phyloP scores from a whole-genome alignment of 1,140 invertebrate species.

The Orussus abietinus region DNA sequence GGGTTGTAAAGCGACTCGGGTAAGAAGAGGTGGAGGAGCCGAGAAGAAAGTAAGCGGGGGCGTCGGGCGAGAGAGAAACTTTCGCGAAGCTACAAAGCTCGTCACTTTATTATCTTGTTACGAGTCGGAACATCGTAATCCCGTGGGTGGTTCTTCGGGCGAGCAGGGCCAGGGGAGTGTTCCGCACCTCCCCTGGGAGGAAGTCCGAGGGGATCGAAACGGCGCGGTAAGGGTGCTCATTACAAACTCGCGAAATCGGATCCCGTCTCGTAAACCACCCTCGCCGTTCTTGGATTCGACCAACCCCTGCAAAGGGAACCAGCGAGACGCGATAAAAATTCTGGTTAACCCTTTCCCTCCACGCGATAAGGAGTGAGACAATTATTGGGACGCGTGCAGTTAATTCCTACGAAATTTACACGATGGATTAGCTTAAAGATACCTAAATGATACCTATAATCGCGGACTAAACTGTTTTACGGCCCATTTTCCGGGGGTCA shows the following conservation, averaged over 20 bases:
- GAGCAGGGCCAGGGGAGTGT: conserved; percentile 7
- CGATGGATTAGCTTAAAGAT: too few species aligned
- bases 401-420: too few species aligned
- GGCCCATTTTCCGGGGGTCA: too few species aligned
- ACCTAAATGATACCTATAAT: too few species aligned
- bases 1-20: conserved; percentile 4
- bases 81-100: conserved; percentile 24
- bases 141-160: conserved; percentile 20
- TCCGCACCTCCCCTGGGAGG: conserved; percentile 16
- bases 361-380: too few species aligned
- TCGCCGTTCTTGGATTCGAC: too few species aligned
- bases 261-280: conserved; percentile 28
- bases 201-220: conserved; percentile 6
- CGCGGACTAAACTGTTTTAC: too few species aligned
- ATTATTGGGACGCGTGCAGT: too few species aligned
- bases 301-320: too few species aligned
- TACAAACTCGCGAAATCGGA: conserved; percentile 21
- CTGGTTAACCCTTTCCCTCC: too few species aligned
- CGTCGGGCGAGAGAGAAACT: conserved; percentile 10
- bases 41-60: conserved; percentile 2
- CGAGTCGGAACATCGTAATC: conserved; percentile 28
- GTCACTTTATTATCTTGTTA: conserved; percentile 40
- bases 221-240: conserved; percentile 31
- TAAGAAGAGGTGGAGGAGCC: conserved; percentile 5
- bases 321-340: too few species aligned